These are phyloP conservation scores for Muscicapa comitata DNA, from an alignment of 2,797 vertebrate genomes.

Conservation along the genomic window DNA sequence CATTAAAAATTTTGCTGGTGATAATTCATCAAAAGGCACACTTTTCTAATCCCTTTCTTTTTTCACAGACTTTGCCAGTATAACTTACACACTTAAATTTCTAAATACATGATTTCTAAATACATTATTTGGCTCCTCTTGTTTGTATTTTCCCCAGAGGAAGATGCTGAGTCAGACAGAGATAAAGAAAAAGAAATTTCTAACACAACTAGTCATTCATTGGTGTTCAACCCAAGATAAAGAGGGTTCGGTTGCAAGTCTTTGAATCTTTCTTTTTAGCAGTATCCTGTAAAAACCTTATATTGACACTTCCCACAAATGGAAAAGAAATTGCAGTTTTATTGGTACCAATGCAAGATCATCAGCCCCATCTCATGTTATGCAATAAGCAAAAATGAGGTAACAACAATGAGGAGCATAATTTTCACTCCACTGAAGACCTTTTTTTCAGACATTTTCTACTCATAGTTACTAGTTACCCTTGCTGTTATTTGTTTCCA, in stretches of 20 bases:
- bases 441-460: not conserved
- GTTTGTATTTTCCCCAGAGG: not conserved
- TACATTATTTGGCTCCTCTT: not conserved
- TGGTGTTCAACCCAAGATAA: not conserved
- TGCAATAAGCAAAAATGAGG: not conserved
- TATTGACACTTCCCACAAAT: not conserved
- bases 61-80: constrained; percentile 28
- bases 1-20: not conserved
- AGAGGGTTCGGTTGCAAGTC: not conserved
- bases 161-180: not conserved
- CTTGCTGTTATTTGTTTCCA: constrained; percentile 19
- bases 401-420: not conserved
- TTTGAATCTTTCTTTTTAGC: not conserved
- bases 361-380: not conserved
- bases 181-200: not conserved
- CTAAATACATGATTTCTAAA: constrained; percentile 16
- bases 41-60: not conserved
- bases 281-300: not conserved
- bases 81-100: constrained; percentile 38
- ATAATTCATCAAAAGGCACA: constrained; percentile 49
- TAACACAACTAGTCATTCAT: not conserved
- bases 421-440: not conserved
- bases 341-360: not conserved
- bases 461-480: not conserved
- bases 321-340: not conserved